Evolutionary conservation across 2,888 invertebrate genomes (phyloP).

Genomic region (Antitype chi): DNA sequence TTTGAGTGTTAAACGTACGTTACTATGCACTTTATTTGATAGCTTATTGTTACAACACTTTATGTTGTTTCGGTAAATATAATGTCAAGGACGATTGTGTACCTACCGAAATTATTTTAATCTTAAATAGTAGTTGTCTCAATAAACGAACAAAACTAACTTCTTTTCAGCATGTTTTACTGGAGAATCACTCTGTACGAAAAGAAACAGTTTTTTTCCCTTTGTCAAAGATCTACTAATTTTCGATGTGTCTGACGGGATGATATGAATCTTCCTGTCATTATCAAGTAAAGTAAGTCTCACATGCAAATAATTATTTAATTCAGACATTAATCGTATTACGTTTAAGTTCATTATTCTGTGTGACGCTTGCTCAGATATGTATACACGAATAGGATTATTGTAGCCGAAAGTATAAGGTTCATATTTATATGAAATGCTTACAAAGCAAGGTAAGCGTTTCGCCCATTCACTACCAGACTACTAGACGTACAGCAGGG

Average conservation of each 20-base stretch:
- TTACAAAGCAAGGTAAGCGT: too few relatives aligned
- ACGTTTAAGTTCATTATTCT: background rate
- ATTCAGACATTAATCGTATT: too few relatives aligned
- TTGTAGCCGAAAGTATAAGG: background rate
- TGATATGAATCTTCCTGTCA: background rate
- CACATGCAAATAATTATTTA: too few relatives aligned
- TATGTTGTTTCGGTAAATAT: background rate
- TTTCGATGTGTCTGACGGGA: background rate
- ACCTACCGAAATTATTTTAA: background rate
- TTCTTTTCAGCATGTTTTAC: too few relatives aligned
- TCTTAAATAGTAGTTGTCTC: background rate
- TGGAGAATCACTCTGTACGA: background rate
- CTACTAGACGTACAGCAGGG: too few relatives aligned
- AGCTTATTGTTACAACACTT: constrained; percentile 3
- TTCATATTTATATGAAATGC: too few relatives aligned
- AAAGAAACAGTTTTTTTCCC: too few relatives aligned
- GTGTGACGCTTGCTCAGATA: background rate
- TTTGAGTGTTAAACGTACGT: background rate
- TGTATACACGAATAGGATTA: background rate
- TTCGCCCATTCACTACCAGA: too few relatives aligned
- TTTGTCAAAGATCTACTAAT: background rate
- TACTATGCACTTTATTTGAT: background rate
- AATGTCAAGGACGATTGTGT: constrained; percentile 22
- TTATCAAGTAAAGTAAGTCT: too few relatives aligned
- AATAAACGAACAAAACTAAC: background rate